Base-by-base conservation (phyloP, 2,113 vertebrate genomes). In the Phrynosoma blainvillii region DNA sequence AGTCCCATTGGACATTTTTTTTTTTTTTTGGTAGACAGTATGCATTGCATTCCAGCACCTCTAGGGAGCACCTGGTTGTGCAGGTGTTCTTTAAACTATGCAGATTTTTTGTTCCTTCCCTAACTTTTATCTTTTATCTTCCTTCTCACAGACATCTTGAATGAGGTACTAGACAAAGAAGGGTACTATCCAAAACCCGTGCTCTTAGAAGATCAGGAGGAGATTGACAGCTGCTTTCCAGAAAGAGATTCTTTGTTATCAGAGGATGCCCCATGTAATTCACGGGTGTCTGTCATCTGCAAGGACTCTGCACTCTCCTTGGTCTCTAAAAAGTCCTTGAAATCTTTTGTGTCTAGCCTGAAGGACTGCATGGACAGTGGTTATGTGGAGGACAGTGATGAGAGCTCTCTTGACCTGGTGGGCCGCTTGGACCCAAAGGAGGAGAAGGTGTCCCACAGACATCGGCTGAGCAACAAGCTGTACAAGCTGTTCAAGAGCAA, bases 291-390 rank as follows among this genome's bases (percentile, higher is more conserved):
- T 4, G 92, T 96, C n/a, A 76, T 95, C 77, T 97, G 97, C 42
- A 98, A 97, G 93, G 97, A 98, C 96, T 97, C 97, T 1, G 98
- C 97, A 93, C 96, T 97, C 54, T 90, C 97, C 0, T 97, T 96
- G 23, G 88, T 97, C 52, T 98, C 98, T 5, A 96, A 90, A 79
- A 97, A 96, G 56, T 95, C 97, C 21, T 89, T 98, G 20, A 97
- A 96, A 4, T 98, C 98, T 0, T 97, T 98, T 0, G 97, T 97
- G 87, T 99, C 98, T 0, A 96, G 97, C 82, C 94, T 98, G 27
- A 99, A 98, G 0, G 98, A 97, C n/a, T 97, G 97, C 81, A 90
- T 95, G 75, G 99, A 99, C 94, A 99, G 98, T 0, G 99, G 98
- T 90, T 99, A 98, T 2, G 96, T 95, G 0, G 99, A 99, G 23